Evolutionary conservation across 2,888 invertebrate species (phyloP), one percentile per base, ranked within the genome.

Genomic region (Euzophera pinguis): DNA sequence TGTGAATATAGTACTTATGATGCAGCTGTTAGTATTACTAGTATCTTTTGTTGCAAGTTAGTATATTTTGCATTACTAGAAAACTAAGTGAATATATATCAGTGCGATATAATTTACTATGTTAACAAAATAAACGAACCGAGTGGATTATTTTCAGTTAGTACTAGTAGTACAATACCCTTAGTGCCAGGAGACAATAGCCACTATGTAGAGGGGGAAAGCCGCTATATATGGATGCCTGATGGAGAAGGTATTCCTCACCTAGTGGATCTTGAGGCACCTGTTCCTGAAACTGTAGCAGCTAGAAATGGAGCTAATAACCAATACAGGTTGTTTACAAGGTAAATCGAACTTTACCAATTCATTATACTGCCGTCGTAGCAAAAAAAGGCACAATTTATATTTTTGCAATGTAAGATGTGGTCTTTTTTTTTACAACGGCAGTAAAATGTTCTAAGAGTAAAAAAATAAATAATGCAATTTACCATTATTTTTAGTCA

Each of bases 171-270:
- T 42, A 71, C 71, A 8, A 63, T 79, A 13, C 77, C 79, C n/a
- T 13, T 60, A 7, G 52, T 77, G 16, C 86, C 87, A 10, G 81
- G 82, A 16, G 84, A 87, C 55, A 89, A 89, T 55, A 84, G 82
- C 54, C 75, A 84, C 62, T 89, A 88, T 65, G 79, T 84, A 2
- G 86, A 87, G 59, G 88, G 88, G 0, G 70, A 73, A 47, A 86
- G 85, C 60, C 81, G 81, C 1, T 90, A 84, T 62, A 73, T 89
- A 50, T 89, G 86, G 86, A 85, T 89, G 77, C 80, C 84, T 1
- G 81, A 89, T 63, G 76, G 79, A 9, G 69, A 83, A 0, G 84
- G 81, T 1, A 64, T 61, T 0, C 79, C 82, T 0, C 65, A 71
- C 0, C 67, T 90, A 1, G 84, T 86, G 3, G 88, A 90, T 58